Evolutionary conservation across 2,888 invertebrate genomes (phyloP), one percentile per base, ranked within the genome.

Genomic region (Oscheius onirici): DNA sequence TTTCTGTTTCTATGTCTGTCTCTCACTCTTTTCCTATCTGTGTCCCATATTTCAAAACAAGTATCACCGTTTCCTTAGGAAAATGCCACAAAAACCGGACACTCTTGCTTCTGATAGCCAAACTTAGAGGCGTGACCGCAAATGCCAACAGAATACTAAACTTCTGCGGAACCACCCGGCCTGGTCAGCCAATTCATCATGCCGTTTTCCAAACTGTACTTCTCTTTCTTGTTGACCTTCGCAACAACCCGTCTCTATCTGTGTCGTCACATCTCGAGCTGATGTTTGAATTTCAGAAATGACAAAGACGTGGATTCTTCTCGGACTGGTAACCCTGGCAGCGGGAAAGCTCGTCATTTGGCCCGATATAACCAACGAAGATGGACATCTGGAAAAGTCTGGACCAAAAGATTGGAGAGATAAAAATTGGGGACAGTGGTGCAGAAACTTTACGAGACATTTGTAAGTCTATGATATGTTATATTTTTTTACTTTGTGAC

Each of bases 401-500:
- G 44, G 65, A 24, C 86, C 86, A 1, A 58, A 66, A 20, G 74
- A 74, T n/a, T 85, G 83, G 80, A 70, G 61, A 6, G 86, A 86
- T 51, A 86, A 86, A 74, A 79, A 82, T 69, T 75, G 80, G 52
- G 86, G 86, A 44, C 86, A 86, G 71, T 85, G 84, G 86, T 86
- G 86, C 55, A 58, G 86, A 10, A 86, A 86, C 60, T 80, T 86
- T 49, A 85, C 82, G 0, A 71, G 74, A 13, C 75, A 83, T 69
- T 67, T 74, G 84, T 84, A 49, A 70, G 81, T 67, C n/a, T n/a
- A n/a, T n/a, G n/a, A n/a, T n/a, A n/a, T n/a, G n/a, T n/a, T n/a
- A n/a, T n/a, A n/a, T n/a, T 44, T n/a, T 24, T 17, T 6, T 6
- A 2, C 10, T 24, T 26, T 22, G 1, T 24, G 26, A 10, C 15